Base-by-base conservation (phyloP, 2,797 vertebrate genomes). In the Squalus acanthias region DNA sequence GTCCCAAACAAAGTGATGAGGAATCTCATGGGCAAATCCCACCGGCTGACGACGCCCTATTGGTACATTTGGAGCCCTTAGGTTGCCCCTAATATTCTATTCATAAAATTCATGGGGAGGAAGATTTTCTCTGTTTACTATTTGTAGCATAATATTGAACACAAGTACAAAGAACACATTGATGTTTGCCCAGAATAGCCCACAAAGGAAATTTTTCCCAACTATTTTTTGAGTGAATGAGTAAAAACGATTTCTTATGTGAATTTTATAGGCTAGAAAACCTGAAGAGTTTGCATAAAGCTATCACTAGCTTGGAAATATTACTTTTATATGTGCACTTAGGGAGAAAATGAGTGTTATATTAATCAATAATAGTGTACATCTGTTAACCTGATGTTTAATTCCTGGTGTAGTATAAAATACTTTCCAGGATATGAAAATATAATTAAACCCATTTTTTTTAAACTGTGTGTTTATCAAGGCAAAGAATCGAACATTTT, bases 381-480 rank as follows among this genome's bases (percentile, higher is more conserved):
- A 93, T 93, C 65, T 69, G 91, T 67, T 93, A 67, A 93, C 65
- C 91, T 93, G 91, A 65, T 93, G 89, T 92, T 65, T 65, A 92
- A 67, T 67, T 92, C 60, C 17, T 69, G 39, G 6, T 46, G 65
- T 67, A 46, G 65, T n/a, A 93, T 3, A 91, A 93, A 93, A 93
- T 93, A 69, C 65, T 93, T 93, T 93, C 65, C 63, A 69, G 91
- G 67, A 22, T 69, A 69, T 12, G 65, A 46, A 69, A 67, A 65
- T 69, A 17, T 9, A 93, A 67, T 39, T 67, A 67, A 93, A 67
- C 33, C 17, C 33, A 39, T 39, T 93, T 67, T 50, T 39, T 76
- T 17, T 39, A 46, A 50, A 93, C 20, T 46, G 91, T 39, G 89
- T n/a, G n/a, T 24, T 46, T 13, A 93, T 46, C n/a, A 46, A 46